phyloP scores from a whole-genome alignment of 2,113 vertebrate species.

The Lonchura striata region DNA sequence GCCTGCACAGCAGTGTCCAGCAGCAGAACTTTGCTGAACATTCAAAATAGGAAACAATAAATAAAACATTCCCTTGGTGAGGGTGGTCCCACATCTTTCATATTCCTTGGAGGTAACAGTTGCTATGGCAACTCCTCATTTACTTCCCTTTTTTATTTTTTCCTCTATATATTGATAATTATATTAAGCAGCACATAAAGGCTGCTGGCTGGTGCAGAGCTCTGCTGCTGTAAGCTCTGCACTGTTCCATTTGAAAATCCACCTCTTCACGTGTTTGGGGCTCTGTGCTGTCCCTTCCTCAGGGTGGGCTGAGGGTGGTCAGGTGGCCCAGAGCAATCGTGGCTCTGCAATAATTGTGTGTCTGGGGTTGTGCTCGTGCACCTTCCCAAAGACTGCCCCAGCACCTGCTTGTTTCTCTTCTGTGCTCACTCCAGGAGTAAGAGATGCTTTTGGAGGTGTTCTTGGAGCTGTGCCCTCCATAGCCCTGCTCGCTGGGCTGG shows the following conservation, averaged over 20 bases:
- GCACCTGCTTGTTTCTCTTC: background rate
- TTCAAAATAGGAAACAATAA: background rate
- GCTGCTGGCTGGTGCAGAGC: background rate
- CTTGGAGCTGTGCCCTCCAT: background rate
- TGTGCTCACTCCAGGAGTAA: background rate
- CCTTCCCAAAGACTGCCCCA: background rate
- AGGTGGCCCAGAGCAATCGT: accelerated
- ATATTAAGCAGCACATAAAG: conserved; percentile 21
- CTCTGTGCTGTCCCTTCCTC: background rate
- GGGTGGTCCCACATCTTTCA: background rate
- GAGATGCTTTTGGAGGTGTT: background rate
- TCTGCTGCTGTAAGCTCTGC: background rate
- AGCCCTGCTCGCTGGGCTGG: background rate
- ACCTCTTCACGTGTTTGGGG: accelerated
- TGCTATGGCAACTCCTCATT: conserved; percentile 59
- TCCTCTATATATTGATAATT: conserved; percentile 35
- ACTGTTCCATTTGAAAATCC: background rate
- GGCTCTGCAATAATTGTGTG: background rate
- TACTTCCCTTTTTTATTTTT: background rate
- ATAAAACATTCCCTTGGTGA: conserved; percentile 7
- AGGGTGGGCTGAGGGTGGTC: accelerated
- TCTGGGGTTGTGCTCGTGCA: background rate
- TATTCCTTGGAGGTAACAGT: conserved; percentile 50
- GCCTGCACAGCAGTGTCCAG: background rate
- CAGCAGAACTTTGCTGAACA: background rate